Conservation (phyloP, 2,888 invertebrate species). For the Caenorhabditis doughertyi region DNA sequence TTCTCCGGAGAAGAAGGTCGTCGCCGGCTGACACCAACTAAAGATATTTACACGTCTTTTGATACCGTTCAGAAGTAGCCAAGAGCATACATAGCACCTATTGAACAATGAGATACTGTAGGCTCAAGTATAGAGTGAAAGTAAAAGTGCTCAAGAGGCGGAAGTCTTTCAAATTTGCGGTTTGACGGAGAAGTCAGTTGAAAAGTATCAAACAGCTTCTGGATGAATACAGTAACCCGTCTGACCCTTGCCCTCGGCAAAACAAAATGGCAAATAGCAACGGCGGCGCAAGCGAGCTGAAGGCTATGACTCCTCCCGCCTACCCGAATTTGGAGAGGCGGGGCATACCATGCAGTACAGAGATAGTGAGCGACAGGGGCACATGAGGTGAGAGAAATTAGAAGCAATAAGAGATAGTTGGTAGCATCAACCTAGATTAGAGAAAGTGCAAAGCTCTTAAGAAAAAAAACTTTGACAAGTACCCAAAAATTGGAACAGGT, state of each 20-base stretch:
- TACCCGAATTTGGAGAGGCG: slow-evolving; percentile 53
- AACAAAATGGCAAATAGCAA: slow-evolving; percentile 60
- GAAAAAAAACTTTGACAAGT: background rate
- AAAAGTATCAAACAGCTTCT: slow-evolving; percentile 30
- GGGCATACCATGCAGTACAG: slow-evolving; percentile 56
- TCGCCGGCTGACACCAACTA: slow-evolving; percentile 60
- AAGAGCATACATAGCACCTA: slow-evolving; percentile 62
- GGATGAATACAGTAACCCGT: slow-evolving; percentile 47
- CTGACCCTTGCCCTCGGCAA: slow-evolving; percentile 47
- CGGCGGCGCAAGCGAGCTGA: slow-evolving; percentile 58
- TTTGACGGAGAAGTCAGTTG: slow-evolving; percentile 26
- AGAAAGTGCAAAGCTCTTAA: slow-evolving; percentile 22
- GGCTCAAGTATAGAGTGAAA: slow-evolving; percentile 56
- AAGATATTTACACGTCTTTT: slow-evolving; percentile 46
- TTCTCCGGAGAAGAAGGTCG: slow-evolving; percentile 63
- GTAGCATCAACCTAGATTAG: slow-evolving; percentile 22
- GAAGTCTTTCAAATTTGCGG: slow-evolving; percentile 24
- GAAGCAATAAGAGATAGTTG: slow-evolving; percentile 46
- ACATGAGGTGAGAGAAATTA: slow-evolving; percentile 42
- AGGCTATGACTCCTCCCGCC: slow-evolving; percentile 61
- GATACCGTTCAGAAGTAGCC: slow-evolving; percentile 52
- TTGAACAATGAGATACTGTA: slow-evolving; percentile 60
- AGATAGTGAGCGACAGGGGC: slow-evolving; percentile 52
- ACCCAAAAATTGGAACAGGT: background rate
- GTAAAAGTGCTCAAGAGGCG: slow-evolving; percentile 57